Percentiles rank a stretch among this genome's conserved stretches.
Conservation (phyloP, 2,888 invertebrate species). For the Cataglyphis rosenhaueri region DNA sequence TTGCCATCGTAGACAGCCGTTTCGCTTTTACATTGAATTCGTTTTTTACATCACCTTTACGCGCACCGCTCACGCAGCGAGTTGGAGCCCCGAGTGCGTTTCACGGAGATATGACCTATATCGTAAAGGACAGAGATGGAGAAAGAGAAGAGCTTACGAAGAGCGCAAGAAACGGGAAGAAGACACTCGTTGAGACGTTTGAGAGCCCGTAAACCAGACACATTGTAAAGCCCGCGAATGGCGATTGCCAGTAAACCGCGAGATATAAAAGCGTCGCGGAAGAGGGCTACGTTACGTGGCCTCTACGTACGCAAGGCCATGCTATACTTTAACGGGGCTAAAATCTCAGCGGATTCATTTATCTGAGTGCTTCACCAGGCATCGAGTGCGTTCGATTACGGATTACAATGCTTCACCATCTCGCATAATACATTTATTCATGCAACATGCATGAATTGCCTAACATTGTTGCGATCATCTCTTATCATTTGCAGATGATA, state of each 20-base stretch:
- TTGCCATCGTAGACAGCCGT: constrained; percentile 41
- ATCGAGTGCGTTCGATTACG: background rate
- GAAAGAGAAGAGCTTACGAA: constrained; percentile 16
- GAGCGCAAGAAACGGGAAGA: constrained; percentile 32
- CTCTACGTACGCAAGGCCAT: constrained; percentile 36
- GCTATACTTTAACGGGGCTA: constrained; percentile 59
- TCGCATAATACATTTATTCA: background rate
- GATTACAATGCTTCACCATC: background rate
- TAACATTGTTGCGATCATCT: background rate
- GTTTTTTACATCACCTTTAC: constrained; percentile 49
- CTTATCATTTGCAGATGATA: background rate
- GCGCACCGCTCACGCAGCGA: background rate
- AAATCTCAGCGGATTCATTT: constrained; percentile 67
- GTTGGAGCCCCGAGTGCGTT: constrained; percentile 24
- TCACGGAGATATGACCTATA: constrained; percentile 69
- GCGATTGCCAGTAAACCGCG: constrained; percentile 77
- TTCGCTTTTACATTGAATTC: constrained; percentile 57
- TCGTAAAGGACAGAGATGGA: constrained; percentile 70
- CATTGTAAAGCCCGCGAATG: constrained; percentile 78
- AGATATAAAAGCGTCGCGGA: constrained; percentile 61
- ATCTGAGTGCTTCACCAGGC: constrained; percentile 63
- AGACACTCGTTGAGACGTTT: constrained; percentile 31
- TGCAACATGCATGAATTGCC: background rate
- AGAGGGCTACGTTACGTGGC: constrained; percentile 13
- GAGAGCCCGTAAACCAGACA: constrained; percentile 76